Evolutionary conservation across 2,113 vertebrate species (phyloP).

Genomic region (Oenanthe melanoleuca): DNA sequence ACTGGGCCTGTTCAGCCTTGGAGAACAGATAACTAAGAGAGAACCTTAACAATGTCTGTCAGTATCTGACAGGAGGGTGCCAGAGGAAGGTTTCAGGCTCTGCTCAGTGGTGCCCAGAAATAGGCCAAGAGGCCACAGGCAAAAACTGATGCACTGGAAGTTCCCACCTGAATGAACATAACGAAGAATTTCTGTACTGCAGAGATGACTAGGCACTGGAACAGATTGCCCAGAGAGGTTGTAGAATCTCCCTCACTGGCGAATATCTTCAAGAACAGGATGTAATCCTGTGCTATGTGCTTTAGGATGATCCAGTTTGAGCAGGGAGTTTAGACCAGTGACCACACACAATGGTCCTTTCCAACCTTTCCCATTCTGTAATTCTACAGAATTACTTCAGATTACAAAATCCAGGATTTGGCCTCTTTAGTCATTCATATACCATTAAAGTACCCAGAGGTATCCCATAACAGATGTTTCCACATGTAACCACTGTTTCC

Average conservation of each 20-base stretch:
- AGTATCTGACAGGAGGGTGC: too few species aligned
- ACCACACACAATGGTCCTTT: background rate
- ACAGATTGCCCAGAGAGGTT: background rate
- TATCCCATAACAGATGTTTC: background rate
- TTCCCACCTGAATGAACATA: background rate
- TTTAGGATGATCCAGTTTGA: background rate
- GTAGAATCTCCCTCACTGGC: background rate
- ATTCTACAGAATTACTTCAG: background rate
- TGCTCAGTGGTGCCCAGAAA: background rate
- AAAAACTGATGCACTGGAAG: background rate
- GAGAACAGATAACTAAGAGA: background rate
- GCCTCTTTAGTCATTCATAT: background rate
- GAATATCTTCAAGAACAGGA: background rate
- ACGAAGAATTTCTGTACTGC: background rate
- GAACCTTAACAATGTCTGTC: too few species aligned
- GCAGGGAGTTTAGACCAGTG: background rate
- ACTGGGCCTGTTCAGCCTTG: background rate
- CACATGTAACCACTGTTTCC: background rate
- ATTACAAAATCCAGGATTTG: background rate
- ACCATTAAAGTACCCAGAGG: background rate
- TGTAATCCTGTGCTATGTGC: background rate
- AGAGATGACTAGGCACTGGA: background rate
- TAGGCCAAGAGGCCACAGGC: background rate
- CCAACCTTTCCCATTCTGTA: background rate
- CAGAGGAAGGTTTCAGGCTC: background rate